phyloP scores from a whole-genome alignment of 2,888 invertebrate species.

The Hemicrepidius hirtus region DNA sequence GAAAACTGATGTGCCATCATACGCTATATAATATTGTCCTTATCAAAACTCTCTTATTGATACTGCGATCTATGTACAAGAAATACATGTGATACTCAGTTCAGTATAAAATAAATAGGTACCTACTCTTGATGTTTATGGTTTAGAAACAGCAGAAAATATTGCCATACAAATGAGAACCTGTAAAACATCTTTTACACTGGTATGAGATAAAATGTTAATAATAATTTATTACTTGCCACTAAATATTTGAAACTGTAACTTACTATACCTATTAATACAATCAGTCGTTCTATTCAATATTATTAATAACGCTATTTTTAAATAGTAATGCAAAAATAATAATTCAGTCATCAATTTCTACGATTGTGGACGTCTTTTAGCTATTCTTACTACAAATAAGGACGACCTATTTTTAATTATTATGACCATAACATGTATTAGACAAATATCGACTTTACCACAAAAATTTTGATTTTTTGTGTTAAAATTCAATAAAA shows the following conservation, averaged over 20 bases:
- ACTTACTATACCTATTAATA: slow-evolving; percentile 52
- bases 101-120: slow-evolving; percentile 35
- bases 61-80: slow-evolving; percentile 7
- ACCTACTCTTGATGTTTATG: not conserved
- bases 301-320: slow-evolving; percentile 43
- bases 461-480: not conserved
- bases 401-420: slow-evolving; percentile 11
- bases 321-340: slow-evolving; percentile 53
- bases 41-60: slow-evolving; percentile 1
- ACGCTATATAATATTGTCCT: slow-evolving; percentile 20
- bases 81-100: slow-evolving; percentile 4
- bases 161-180: not conserved
- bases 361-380: slow-evolving; percentile 53
- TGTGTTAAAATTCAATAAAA: too few relatives aligned
- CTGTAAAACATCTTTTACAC: too few relatives aligned
- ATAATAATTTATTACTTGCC: slow-evolving; percentile 30
- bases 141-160: not conserved
- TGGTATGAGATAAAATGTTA: slow-evolving; percentile 15
- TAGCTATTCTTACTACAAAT: slow-evolving; percentile 24
- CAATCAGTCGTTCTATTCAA: slow-evolving; percentile 55
- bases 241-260: slow-evolving; percentile 44
- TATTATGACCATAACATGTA: not conserved
- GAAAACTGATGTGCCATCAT: slow-evolving; percentile 22
- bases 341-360: slow-evolving; percentile 54
- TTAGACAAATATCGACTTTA: slow-evolving; percentile 2